Percentiles rank a stretch among this genome's conserved stretches.
phyloP scores from a whole-genome alignment of 2,888 invertebrate species.

The Mesorhabditis spiculigera region DNA sequence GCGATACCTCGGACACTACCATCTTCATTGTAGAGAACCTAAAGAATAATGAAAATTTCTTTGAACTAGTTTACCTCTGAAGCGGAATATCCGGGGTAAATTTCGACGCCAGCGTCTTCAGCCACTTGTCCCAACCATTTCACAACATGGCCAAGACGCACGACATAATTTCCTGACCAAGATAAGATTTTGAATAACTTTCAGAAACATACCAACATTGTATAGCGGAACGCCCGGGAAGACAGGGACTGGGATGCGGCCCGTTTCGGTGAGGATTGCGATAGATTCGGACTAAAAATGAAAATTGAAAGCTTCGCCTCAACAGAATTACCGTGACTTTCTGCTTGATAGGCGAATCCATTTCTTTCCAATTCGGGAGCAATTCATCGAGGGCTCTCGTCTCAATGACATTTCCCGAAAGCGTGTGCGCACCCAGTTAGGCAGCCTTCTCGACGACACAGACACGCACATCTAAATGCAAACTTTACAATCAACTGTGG shows the following conservation, averaged over 20 bases:
- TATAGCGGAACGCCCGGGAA: constrained; percentile 83
- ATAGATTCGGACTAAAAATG: constrained; percentile 74
- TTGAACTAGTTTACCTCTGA: constrained; percentile 32
- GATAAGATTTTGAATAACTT: too few relatives aligned
- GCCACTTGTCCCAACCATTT: constrained; percentile 75
- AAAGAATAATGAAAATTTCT: background rate
- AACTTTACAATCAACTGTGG: background rate
- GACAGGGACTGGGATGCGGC: constrained; percentile 81
- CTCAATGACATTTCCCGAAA: constrained; percentile 95
- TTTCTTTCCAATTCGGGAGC: constrained; percentile 91
- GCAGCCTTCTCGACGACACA: constrained; percentile 93
- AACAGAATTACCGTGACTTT: constrained; percentile 69
- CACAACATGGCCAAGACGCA: constrained; percentile 89
- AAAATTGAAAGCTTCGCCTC: background rate
- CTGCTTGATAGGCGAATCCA: constrained; percentile 77
- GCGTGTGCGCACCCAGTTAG: constrained; percentile 85
- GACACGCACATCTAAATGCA: constrained; percentile 74
- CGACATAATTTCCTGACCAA: constrained; percentile 78
- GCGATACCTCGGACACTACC: constrained; percentile 68
- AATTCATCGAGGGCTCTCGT: constrained; percentile 71
- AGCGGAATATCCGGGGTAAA: constrained; percentile 74
- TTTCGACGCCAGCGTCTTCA: constrained; percentile 89
- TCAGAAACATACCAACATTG: constrained; percentile 70
- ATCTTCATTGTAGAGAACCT: constrained; percentile 77
- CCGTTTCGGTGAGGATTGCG: constrained; percentile 75